These are phyloP conservation scores for Stigmatopora argus DNA, from an alignment of 2,113 vertebrate genomes.

Conservation along the genomic window DNA sequence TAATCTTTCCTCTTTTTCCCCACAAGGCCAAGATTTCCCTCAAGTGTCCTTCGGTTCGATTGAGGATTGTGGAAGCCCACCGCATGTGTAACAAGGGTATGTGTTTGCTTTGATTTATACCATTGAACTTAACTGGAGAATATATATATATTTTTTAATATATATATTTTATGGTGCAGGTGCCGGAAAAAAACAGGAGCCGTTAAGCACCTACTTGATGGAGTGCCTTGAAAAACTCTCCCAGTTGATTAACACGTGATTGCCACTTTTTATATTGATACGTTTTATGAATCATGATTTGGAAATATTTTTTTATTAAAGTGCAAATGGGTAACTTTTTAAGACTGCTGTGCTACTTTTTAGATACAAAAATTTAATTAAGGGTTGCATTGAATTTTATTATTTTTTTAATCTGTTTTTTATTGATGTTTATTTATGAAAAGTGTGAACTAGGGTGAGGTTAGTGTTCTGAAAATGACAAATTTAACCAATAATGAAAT, in stretches of 20 bases:
- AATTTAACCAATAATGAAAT: too few relatives aligned
- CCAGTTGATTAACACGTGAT: slow-evolving; percentile 69
- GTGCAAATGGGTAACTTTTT: not conserved
- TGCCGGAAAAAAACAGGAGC: slow-evolving; percentile 61
- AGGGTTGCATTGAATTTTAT: not conserved
- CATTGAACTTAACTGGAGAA: not conserved
- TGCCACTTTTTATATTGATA: slow-evolving; percentile 17
- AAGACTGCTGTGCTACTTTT: not conserved
- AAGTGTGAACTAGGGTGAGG: too few relatives aligned
- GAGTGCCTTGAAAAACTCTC: slow-evolving; percentile 85
- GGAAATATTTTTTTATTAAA: slow-evolving; percentile 43
- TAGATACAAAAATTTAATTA: not conserved
- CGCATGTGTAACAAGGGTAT: slow-evolving; percentile 76
- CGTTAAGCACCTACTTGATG: slow-evolving; percentile 73
- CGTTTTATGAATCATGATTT: slow-evolving; percentile 30
- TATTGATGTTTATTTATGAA: too few relatives aligned
- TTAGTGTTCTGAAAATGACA: too few relatives aligned
- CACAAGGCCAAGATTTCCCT: slow-evolving; percentile 86
- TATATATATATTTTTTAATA: not conserved
- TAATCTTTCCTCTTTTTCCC: slow-evolving; percentile 17
- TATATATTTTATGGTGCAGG: slow-evolving; percentile 52
- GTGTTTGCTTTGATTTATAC: slow-evolving; percentile 27
- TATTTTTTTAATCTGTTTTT: not conserved
- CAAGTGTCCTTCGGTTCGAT: slow-evolving; percentile 84
- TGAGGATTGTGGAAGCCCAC: slow-evolving; percentile 82